These are phyloP conservation scores for Stomorhina lunata DNA, from an alignment of 2,888 invertebrate species.

Conservation along the genomic window DNA sequence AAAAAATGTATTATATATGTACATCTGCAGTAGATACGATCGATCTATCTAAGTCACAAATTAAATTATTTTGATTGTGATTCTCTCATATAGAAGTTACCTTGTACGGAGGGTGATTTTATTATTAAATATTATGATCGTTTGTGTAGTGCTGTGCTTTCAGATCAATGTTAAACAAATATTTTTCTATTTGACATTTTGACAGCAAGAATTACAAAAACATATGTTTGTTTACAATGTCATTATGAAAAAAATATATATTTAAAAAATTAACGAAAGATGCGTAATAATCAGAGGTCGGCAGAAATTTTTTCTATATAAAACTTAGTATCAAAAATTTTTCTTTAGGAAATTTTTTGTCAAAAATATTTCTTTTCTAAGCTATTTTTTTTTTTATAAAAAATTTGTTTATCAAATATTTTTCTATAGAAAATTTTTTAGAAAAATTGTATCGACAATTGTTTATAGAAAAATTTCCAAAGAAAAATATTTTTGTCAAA, in stretches of 20 bases:
- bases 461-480: no score
- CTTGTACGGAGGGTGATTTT: not conserved
- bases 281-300: not conserved
- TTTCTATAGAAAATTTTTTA: no score
- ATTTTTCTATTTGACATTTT: slow-evolving; percentile 10
- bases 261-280: not conserved
- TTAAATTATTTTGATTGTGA: not conserved
- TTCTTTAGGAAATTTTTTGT: no score
- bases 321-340: no score
- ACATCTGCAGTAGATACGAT: no score
- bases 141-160: not conserved
- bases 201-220: slow-evolving; percentile 9
- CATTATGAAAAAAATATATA: not conserved
- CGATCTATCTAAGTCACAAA: not conserved
- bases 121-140: not conserved
- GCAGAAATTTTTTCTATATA: not conserved
- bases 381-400: not conserved
- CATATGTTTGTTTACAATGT: not conserved
- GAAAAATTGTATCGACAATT: no score
- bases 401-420: no score
- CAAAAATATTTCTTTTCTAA: no score
- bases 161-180: slow-evolving; percentile 20
- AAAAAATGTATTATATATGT: no score
- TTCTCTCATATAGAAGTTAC: not conserved
- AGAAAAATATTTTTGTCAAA: no score